phyloP scores from a whole-genome alignment of 1,140 invertebrate species.

The Meloidogyne chitwoodi region DNA sequence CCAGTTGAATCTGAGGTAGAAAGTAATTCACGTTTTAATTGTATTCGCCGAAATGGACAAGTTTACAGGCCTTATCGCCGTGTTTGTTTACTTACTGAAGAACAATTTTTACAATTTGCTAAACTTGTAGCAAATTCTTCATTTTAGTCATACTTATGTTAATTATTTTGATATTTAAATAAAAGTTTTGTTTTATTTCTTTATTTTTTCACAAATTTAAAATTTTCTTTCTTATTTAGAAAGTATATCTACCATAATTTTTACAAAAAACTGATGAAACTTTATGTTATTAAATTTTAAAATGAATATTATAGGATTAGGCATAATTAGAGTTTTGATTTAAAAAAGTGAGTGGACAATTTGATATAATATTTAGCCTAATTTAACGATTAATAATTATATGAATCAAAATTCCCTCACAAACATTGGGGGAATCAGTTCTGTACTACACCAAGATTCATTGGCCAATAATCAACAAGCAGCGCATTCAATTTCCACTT shows the following conservation, averaged over 20 bases:
- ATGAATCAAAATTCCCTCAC: background rate
- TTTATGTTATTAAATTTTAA: too few species aligned
- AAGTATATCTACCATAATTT: background rate
- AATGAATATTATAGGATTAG: too few species aligned
- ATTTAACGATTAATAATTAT: background rate
- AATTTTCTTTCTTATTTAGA: background rate
- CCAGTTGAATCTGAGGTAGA: constrained; percentile 43
- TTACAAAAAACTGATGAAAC: too few species aligned
- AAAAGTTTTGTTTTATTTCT: background rate
- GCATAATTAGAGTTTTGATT: too few species aligned
- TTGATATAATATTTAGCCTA: too few species aligned
- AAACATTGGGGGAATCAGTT: background rate
- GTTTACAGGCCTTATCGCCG: constrained; percentile 34
- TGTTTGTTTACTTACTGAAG: constrained; percentile 36
- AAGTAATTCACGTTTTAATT: constrained; percentile 39
- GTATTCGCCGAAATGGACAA: constrained; percentile 25
- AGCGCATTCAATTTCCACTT: background rate
- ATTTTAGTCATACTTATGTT: background rate
- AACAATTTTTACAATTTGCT: constrained; percentile 33
- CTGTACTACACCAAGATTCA: background rate
- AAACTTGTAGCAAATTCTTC: background rate
- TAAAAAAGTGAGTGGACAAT: too few species aligned
- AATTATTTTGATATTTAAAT: background rate
- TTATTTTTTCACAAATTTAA: background rate
- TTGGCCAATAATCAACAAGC: background rate